phyloP scores from a whole-genome alignment of 2,113 vertebrate genomes.

The Oreochromis tanganicae region DNA sequence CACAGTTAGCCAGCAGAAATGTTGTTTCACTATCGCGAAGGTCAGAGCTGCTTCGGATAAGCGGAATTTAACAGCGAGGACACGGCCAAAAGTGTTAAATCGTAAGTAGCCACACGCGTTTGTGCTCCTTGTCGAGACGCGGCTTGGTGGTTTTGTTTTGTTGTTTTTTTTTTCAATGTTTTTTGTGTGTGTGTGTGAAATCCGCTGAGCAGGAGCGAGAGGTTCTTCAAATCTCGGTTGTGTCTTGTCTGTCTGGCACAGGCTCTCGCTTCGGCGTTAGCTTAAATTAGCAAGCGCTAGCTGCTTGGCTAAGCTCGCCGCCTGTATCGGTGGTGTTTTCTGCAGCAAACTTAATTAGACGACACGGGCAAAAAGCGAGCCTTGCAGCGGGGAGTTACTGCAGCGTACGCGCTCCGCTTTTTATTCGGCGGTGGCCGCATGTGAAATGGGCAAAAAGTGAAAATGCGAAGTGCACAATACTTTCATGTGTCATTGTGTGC shows the following conservation, averaged over 20 bases:
- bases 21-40: constrained; percentile 76
- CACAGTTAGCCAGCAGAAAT: constrained; percentile 74
- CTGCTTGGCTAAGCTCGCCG: constrained; percentile 45
- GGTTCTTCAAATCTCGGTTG: constrained; percentile 70
- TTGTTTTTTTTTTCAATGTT: neutral
- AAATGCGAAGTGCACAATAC: constrained; percentile 7
- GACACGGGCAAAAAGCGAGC: neutral
- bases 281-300: constrained; percentile 55
- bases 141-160: constrained; percentile 28
- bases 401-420: neutral
- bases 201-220: constrained; percentile 30
- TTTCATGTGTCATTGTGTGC: constrained; percentile 44
- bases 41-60: constrained; percentile 68
- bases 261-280: constrained; percentile 64
- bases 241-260: constrained; percentile 54
- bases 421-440: neutral
- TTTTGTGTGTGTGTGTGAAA: neutral
- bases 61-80: constrained; percentile 64
- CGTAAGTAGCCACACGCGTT: constrained; percentile 47
- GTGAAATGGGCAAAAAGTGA: neutral
- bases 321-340: constrained; percentile 49
- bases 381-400: neutral
- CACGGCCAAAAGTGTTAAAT: constrained; percentile 28
- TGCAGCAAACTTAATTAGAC: constrained; percentile 48
- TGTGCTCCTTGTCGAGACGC: neutral